Base-by-base conservation (phyloP, 2,888 invertebrate genomes). In the Platycnemis pennipes region DNA sequence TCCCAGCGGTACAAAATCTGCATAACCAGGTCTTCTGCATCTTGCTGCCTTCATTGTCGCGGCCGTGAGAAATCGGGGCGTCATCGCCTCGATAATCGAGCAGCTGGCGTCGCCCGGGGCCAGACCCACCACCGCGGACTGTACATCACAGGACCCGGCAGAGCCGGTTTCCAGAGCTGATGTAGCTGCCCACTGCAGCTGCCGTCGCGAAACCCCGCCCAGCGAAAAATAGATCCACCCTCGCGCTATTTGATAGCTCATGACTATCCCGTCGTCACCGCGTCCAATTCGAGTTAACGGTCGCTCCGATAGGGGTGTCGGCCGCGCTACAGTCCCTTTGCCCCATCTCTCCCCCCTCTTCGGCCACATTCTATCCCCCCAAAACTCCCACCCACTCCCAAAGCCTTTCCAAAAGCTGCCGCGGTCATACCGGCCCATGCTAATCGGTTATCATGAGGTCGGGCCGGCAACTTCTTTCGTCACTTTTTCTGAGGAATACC, bases 51-150 rank as follows among this genome's bases (percentile, higher is more conserved):
- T 77, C 37, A 77, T 37, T 37, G 77, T 77, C 77, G 77, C 77
- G 77, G 31, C 37, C 37, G 77, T 77, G 37, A 77, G 77, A 77
- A 77, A 77, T 37, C 77, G 77, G 31, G 77, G 22, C 37, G 13
- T 2, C 37, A 2, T 37, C 31, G 5, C 11, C 37, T 37, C 13
- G 69, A 0, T 8, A 26, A 11, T 22, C 5, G 77, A 77, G 77
- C 77, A 77, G 77, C 77, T 77, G 77, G 31, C 77, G 77, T 77
- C 37, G 77, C 77, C n/a, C 77, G 31, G 77, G 37, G 77, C 77
- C 31, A 37, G 37, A 77, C 4, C 37, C 77, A 26, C 37, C 26
- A 7, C 63, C 63, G 63, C 77, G 77, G 31, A 37, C 37, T 77
- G 16, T 13, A 11, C 13, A 19, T 11, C 19, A 11, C 3, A 3